Base-by-base conservation (phyloP, 2,888 invertebrate genomes). In the Ennomos fuscantarius region DNA sequence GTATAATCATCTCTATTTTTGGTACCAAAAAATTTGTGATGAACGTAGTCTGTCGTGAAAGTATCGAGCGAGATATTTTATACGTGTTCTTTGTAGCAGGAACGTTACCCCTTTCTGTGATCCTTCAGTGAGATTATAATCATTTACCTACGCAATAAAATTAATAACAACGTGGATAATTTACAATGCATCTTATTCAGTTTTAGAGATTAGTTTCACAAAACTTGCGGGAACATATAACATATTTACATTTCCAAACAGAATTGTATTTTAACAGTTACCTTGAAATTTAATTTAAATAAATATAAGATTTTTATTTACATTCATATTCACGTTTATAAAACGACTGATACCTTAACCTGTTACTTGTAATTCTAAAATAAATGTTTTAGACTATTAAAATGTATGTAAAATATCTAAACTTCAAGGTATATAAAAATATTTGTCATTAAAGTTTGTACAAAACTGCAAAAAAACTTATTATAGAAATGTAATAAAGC, bases 1-100 rank as follows among this genome's bases (percentile, higher is more conserved):
- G 77, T 80, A 82, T 87, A 87, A 84, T 85, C 85, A 84, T 85
- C 82, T 89, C 83, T 92, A 91, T 91, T 91, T 90, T 92, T 89
- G 87, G 89, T 89, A 90, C 88, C 85, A 82, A 83, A 81, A 81
- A 72, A 70, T 75, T 76, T 80, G 76, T 76, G 72, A 74, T 76
- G 68, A 71, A 68, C 47, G 51, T 69, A 76, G 67, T 76, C 76
- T 72, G 75, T 72, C 71, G 66, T 73, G 69, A 55, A 58, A 74
- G 74, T 74, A 69, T 70, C 64, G 68, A 69, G 66, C 66, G 66
- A 33, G 50, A 61, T 63, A 65, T 71, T 60, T 66, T 66, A 57
- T 69, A 68, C 66, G 36, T 43, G 51, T 44, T 41, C 48, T 43
- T 47, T 55, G 35, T 51, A 48, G 55, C 49, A 35, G 58, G 45